Conservation (phyloP, 2,888 invertebrate species). For the Petrolisthes cinctipes region DNA sequence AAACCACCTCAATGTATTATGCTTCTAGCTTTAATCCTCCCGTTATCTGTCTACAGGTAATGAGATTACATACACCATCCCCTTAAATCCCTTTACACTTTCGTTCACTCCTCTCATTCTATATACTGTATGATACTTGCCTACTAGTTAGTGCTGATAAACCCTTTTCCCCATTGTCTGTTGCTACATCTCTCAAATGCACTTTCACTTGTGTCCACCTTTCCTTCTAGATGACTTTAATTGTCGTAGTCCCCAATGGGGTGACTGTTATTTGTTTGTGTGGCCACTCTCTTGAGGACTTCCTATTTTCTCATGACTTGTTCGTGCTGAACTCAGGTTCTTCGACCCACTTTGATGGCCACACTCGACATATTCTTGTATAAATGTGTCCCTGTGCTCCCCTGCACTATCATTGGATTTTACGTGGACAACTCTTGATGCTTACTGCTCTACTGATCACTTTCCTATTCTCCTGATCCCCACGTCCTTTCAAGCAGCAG, state of each 20-base stretch:
- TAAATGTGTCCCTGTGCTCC: background rate
- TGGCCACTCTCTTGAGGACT: background rate
- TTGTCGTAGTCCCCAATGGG: background rate
- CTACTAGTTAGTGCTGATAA: background rate
- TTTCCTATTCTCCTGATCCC: background rate
- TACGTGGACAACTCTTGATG: background rate
- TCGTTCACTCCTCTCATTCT: background rate
- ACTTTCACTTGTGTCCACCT: background rate
- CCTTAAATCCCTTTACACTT: background rate
- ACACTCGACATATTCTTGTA: background rate
- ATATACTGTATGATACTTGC: background rate
- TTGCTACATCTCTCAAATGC: background rate
- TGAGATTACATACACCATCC: background rate
- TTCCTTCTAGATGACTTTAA: background rate
- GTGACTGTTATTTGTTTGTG: background rate
- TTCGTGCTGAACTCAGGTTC: background rate
- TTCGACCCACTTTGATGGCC: background rate
- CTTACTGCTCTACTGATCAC: background rate
- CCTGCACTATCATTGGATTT: background rate
- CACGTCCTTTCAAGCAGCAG: background rate
- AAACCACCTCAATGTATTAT: too few species aligned
- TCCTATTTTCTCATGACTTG: background rate
- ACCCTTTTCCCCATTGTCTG: background rate
- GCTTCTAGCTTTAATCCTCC: background rate
- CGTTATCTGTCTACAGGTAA: background rate